Conservation (phyloP, 2,797 vertebrate genomes). For the Amniataba percoides region DNA sequence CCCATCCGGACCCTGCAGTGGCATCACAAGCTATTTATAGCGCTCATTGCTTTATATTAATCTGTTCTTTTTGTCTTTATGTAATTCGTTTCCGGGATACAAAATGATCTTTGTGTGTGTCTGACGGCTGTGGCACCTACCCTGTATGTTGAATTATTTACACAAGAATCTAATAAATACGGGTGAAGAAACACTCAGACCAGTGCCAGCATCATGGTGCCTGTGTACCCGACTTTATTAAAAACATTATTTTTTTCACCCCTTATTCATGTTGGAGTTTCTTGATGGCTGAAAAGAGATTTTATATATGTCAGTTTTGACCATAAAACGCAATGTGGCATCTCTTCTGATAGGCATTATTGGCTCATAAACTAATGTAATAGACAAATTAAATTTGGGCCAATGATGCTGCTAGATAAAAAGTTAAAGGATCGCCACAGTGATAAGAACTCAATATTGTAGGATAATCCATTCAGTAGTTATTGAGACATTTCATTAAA, state of each 20-base stretch:
- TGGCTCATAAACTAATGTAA: neutral
- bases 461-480: neutral
- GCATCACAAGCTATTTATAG: conserved; percentile 53
- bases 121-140: conserved; percentile 32
- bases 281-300: neutral
- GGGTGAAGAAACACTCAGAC: neutral
- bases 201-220: neutral
- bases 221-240: neutral
- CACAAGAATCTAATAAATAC: neutral
- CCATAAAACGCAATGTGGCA: neutral
- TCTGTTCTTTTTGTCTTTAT: conserved; percentile 51
- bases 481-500: neutral
- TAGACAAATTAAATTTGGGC: neutral
- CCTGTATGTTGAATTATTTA: neutral
- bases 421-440: neutral
- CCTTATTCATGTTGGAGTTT: neutral
- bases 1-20: neutral
- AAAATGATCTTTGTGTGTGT: conserved; percentile 40
- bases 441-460: neutral
- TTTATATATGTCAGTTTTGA: neutral
- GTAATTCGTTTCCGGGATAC: conserved; percentile 46
- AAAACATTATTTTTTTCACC: neutral
- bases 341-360: neutral
- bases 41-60: conserved; percentile 24
- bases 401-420: neutral